Percentiles rank a stretch among this genome's conserved stretches.
Conservation (phyloP, 1,140 invertebrate species). For the Trichonephila clavata region DNA sequence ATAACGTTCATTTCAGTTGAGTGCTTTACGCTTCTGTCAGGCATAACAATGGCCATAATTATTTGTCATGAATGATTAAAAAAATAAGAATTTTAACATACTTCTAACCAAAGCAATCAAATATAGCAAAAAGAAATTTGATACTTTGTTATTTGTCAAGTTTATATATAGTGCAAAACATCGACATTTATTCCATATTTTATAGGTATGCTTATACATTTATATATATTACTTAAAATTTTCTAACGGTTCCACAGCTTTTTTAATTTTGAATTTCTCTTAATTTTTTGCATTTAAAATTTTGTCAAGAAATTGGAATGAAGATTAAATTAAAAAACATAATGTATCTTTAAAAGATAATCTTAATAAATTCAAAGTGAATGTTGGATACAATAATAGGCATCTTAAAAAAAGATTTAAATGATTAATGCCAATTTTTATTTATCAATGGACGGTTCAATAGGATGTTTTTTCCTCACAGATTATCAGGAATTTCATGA, state of each 20-base stretch:
- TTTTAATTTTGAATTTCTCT: background rate
- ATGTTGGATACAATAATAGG: no score
- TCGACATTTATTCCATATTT: no score
- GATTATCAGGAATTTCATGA: background rate
- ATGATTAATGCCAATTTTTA: background rate
- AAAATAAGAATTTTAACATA: background rate
- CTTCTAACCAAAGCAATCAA: background rate
- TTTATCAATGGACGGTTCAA: conserved; percentile 47
- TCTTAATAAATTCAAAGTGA: no score
- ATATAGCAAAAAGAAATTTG: background rate
- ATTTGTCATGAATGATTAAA: background rate
- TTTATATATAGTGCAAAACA: background rate
- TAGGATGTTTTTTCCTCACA: background rate
- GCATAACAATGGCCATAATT: background rate
- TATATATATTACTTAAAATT: no score
- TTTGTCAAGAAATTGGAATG: background rate
- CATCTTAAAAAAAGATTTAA: no score
- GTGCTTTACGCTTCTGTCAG: no score
- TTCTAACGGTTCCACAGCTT: background rate
- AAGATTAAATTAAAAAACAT: background rate
- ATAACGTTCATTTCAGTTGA: no score
- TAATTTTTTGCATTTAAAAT: background rate
- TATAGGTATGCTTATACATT: no score
- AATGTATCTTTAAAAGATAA: no score
- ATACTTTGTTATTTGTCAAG: background rate